phyloP scores from a whole-genome alignment of 2,113 vertebrate genomes.

The Ornithorhynchus anatinus region DNA sequence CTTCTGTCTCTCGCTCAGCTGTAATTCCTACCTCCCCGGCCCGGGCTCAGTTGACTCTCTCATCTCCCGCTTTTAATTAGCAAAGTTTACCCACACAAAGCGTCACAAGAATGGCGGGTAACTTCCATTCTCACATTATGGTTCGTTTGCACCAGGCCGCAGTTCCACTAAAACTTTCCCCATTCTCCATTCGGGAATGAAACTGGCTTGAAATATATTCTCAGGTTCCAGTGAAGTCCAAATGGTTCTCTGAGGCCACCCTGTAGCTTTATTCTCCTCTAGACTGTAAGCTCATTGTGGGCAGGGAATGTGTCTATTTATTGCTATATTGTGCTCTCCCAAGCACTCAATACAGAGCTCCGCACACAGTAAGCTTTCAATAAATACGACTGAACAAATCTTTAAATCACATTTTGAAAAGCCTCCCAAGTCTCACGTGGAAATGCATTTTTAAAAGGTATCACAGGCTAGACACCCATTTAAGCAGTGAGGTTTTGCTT shows the following conservation, averaged over 20 bases:
- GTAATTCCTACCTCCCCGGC: neutral
- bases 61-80: neutral
- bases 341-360: no score
- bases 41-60: neutral
- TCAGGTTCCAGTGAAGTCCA: no score
- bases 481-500: slow-evolving; percentile 25
- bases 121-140: neutral
- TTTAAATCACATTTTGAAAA: slow-evolving; percentile 24
- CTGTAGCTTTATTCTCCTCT: no score
- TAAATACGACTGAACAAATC: no score
- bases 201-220: no score
- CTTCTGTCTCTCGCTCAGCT: neutral
- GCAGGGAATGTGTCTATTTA: no score
- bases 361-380: no score
- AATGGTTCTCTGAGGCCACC: no score
- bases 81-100: neutral
- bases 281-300: no score
- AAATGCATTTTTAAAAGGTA: slow-evolving; percentile 1
- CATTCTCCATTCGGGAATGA: slow-evolving; percentile 36
- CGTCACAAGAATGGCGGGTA: no score
- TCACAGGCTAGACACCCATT: neutral
- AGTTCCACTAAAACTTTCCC: neutral
- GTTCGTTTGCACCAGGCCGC: slow-evolving; percentile 11
- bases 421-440: neutral
- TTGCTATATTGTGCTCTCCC: no score